A percentile compares a stretch with the other conserved stretches of the same genome.
These are phyloP conservation scores for Habropoda laboriosa DNA, from an alignment of 1,140 invertebrate genomes.

Conservation along the genomic window DNA sequence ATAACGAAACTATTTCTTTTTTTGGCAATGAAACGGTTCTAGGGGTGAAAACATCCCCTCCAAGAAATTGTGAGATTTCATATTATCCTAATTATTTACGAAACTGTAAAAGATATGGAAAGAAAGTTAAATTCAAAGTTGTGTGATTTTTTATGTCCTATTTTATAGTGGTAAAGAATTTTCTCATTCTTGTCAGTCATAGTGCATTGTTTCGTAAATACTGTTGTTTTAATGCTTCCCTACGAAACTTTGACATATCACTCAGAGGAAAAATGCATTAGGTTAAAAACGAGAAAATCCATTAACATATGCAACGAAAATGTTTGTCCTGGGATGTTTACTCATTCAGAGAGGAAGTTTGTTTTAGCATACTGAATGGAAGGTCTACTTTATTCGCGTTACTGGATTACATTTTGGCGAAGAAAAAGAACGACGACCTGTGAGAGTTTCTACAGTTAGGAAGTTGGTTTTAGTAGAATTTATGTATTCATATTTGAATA, in stretches of 20 bases:
- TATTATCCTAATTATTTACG: no score
- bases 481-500: neutral
- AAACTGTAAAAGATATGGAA: no score
- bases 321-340: neutral
- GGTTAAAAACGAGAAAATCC: neutral
- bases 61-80: no score
- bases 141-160: no score
- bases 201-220: neutral
- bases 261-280: neutral
- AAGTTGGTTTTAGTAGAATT: neutral
- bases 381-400: neutral
- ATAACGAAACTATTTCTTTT: no score
- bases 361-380: neutral
- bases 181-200: no score
- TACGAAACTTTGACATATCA: neutral
- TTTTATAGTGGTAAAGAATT: no score
- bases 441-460: no score
- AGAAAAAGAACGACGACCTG: no score
- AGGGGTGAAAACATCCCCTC: no score
- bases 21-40: no score
- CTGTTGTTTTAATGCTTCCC: neutral
- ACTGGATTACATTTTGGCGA: neutral
- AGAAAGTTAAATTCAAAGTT: no score
- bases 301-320: neutral
- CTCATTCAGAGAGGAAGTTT: neutral